phyloP scores from a whole-genome alignment of 1,140 invertebrate genomes.

The Pogonognathellus flavescens region DNA sequence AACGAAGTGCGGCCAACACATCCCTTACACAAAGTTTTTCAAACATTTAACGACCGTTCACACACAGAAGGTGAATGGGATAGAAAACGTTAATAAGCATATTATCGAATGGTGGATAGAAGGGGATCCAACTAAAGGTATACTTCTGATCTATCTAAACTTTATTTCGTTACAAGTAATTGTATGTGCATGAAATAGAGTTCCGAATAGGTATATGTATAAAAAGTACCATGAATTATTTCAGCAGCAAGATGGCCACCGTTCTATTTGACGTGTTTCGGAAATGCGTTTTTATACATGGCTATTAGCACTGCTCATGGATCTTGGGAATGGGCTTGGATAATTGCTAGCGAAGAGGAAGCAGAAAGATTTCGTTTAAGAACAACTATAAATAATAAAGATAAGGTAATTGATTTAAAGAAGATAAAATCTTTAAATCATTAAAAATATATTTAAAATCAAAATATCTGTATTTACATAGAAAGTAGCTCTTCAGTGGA shows the following conservation, averaged over 20 bases:
- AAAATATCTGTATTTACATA: not conserved
- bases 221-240: not conserved
- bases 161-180: not conserved
- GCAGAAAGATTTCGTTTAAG: conserved; percentile 55
- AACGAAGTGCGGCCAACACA: conserved; percentile 18
- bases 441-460: not conserved
- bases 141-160: not conserved
- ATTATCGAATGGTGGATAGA: conserved; percentile 60
- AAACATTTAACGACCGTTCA: conserved; percentile 47
- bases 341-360: conserved; percentile 59
- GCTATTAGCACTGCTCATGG: conserved; percentile 56
- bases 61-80: conserved; percentile 56
- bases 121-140: conserved; percentile 55
- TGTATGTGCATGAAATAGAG: not conserved
- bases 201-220: not conserved
- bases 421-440: no score
- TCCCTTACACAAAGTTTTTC: conserved; percentile 54
- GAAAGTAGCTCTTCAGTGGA: conserved; percentile 34
- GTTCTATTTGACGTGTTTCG: conserved; percentile 58
- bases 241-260: conserved; percentile 58
- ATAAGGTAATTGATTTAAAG: not conserved
- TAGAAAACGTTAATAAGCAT: conserved; percentile 40
- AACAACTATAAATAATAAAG: conserved; percentile 33
- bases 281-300: conserved; percentile 57
- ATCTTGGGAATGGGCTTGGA: conserved; percentile 59